Evolutionary conservation across 2,797 vertebrate species (phyloP).

Genomic region (Galaxias olidus): DNA sequence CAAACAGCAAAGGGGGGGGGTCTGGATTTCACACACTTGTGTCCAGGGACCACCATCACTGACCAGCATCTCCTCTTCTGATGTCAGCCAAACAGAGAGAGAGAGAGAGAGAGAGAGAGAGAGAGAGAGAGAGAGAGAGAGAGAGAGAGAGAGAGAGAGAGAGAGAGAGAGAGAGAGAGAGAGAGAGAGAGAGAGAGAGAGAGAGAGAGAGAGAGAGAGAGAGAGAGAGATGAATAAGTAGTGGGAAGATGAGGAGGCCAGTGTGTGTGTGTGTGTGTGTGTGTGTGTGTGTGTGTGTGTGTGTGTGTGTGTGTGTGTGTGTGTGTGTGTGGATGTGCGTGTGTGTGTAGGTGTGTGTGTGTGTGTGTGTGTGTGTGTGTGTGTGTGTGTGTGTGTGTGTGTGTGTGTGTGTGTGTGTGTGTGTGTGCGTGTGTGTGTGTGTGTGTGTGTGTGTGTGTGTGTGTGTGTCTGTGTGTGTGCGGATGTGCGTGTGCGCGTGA

Average conservation of each 20-base stretch:
- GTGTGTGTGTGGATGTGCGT: not conserved
- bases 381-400: not conserved
- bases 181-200: not conserved
- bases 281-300: not conserved
- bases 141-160: conserved; percentile 18
- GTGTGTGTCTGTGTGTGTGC: no score
- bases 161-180: conserved; percentile 4
- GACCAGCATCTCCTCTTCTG: conserved; percentile 51
- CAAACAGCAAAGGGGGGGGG: conserved; percentile 52
- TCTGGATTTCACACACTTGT: conserved; percentile 9
- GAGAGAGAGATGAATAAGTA: not conserved
- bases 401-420: not conserved
- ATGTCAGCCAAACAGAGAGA: conserved; percentile 11
- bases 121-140: conserved; percentile 6
- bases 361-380: not conserved
- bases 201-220: conserved; percentile 3
- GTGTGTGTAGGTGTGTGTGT: not conserved
- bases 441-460: not conserved
- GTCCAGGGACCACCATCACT: conserved; percentile 3
- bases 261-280: not conserved
- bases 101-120: conserved; percentile 5
- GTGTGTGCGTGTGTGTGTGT: not conserved
- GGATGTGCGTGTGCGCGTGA: no score
- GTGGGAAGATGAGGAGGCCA: conserved; percentile 17
- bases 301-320: not conserved